Evolutionary conservation across 37 sponge, comb jelly and placozoan species (phyloP), one percentile per base, ranked within the genome.

Genomic region (Hexactinellida sp.): DNA sequence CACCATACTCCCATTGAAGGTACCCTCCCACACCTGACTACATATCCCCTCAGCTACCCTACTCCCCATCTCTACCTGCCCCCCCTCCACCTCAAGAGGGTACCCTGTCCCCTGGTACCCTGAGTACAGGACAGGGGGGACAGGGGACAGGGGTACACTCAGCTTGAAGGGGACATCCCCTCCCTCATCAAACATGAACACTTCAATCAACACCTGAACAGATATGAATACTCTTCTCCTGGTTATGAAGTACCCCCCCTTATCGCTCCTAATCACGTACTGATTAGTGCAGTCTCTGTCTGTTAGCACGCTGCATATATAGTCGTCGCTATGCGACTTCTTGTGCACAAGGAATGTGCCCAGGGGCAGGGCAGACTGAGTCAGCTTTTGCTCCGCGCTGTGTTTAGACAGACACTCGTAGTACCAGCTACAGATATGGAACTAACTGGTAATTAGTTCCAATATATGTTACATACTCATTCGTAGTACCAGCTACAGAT

Each of bases 221-320:
- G 92, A 89, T 54, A 71, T 85, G 85, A 94, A 97, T 83, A 93
- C 88, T 47, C 94, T 92, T 21, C 98, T 86, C 25, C 92, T 89
- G 0, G 98, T 93, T 82, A 98, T 95, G 88, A 91, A 98, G 90
- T 89, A 98, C 0, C 92, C 91, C 0, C 99, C 99, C 35, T 89
- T 87, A n/a, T 88, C 55, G 37, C 90, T 90, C 24, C 94, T 83
- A 54, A 98, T 95, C 34, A 96, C 91, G 83, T 94, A 98, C 83
- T 98, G 99, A 37, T 95, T 95, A 41, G 95, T 93, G n/a, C n/a
- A n/a, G 5, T 37, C 76, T 25, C 30, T 1, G 25, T 63, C 76
- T 32, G 76, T 63, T 28, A 63, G 25, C 3, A 23, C 13, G 25
- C 19, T 25, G 34, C 76, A 63, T n/a, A 63, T 10, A 23, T 63